These are phyloP conservation scores for Natrix natrix DNA, from an alignment of 2,797 vertebrate genomes.

Conservation along the genomic window DNA sequence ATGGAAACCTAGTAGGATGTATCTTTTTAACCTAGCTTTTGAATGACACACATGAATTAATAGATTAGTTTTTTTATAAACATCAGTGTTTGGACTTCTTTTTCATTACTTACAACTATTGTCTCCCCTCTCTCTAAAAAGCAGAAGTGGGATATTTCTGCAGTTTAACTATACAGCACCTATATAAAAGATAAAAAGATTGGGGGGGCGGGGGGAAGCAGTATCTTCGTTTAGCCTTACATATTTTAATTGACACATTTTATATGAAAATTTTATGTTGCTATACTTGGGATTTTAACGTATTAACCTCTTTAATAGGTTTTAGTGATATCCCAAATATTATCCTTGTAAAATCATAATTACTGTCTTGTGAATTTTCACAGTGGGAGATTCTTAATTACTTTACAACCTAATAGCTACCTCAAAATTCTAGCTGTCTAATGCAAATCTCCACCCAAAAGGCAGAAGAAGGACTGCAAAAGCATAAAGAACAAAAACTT, in stretches of 20 bases:
- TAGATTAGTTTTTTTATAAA: neutral
- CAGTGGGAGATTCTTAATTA: neutral
- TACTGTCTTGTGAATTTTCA: neutral
- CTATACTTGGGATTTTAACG: neutral
- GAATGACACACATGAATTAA: neutral
- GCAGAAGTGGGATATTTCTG: neutral
- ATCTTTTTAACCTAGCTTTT: neutral
- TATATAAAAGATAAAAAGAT: neutral
- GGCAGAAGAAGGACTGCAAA: neutral
- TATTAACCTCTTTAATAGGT: neutral
- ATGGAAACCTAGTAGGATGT: neutral
- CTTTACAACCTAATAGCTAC: neutral
- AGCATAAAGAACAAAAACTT: neutral
- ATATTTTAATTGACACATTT: neutral
- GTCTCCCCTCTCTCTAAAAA: neutral
- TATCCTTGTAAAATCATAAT: neutral
- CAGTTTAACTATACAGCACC: neutral
- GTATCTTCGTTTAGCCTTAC: neutral
- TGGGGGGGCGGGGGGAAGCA: neutral
- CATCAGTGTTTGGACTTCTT: neutral
- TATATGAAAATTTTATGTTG: neutral
- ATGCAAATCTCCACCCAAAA: neutral
- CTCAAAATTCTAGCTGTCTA: neutral
- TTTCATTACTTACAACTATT: neutral
- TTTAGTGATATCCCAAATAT: neutral